Evolutionary conservation across 1,140 invertebrate genomes (phyloP), one percentile per base, ranked within the genome.

Genomic region (Protaetia brevitarsis): DNA sequence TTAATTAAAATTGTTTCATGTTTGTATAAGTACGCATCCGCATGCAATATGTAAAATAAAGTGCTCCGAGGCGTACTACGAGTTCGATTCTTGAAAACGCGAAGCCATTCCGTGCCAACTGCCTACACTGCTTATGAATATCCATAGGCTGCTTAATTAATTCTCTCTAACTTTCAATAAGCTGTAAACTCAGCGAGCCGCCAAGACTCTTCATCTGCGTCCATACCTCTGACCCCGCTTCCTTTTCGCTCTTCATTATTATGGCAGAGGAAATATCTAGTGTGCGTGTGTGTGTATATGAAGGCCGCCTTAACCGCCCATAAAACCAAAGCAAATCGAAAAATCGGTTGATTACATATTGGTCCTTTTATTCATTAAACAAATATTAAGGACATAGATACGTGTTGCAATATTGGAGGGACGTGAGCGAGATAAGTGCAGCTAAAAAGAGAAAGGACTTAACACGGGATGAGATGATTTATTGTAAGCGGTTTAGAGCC

Each of bases 41-140:
- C 41, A 51, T 51, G 41, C 41, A 23, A 51, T 51, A 51, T 51
- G 41, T 51, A 51, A 51, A n/a, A 51, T 51, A 51, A 51, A 51
- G 26, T 51, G 41, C 41, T 51, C n/a, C 41, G 41, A 7, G 41
- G 41, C 26, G 41, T 21, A 51, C 6, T 51, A 37, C 34, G 5
- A 16, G 34, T 51, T 10, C 13, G 41, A 51, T 51, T 51, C 41
- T 51, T 51, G 8, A 23, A 11, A 19, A 21, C 19, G 19, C 41
- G 41, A 51, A 51, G 41, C 19, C 26, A 51, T 51, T 51, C 26
- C 21, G 19, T 23, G 19, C 16, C 41, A 51, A 19, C 19, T 51
- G 19, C 41, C 41, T 19, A 51, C 41, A 51, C 41, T 6, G 34
- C 34, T 51, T 51, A 51, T 51, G 41, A 51, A 19, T 51, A 51